Evolutionary conservation across 1,140 invertebrate species (phyloP).

Genomic region (Drosophila baimaii): DNA sequence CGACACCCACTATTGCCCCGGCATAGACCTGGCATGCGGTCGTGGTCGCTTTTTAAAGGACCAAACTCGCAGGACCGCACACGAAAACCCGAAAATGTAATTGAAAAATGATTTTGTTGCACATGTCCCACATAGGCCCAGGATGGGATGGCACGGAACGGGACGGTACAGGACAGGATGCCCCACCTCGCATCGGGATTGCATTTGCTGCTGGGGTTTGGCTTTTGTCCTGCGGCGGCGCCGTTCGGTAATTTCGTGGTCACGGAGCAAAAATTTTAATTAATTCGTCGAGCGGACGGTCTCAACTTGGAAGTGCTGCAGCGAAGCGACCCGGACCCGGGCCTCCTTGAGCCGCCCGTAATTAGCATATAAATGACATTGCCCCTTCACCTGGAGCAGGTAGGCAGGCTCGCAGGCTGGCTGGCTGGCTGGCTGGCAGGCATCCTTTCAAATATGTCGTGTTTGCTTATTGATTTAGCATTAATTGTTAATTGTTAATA

Average conservation of each 20-base stretch:
- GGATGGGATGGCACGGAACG: conserved; percentile 20
- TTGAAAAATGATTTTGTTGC: conserved; percentile 81
- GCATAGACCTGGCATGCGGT: conserved; percentile 34
- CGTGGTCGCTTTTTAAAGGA: conserved; percentile 53
- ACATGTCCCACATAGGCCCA: conserved; percentile 49
- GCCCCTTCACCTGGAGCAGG: conserved; percentile 6
- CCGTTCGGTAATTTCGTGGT: conserved; percentile 67
- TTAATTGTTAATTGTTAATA: conserved; percentile 81
- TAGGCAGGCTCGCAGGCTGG: background rate
- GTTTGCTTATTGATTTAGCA: conserved; percentile 73
- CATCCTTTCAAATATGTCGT: conserved; percentile 39
- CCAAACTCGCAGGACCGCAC: conserved; percentile 55
- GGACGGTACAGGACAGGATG: too few relatives aligned
- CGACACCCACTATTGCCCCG: background rate
- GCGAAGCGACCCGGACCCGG: background rate
- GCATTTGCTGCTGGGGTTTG: conserved; percentile 31
- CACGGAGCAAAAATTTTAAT: conserved; percentile 64
- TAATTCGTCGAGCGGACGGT: conserved; percentile 57
- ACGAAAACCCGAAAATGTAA: conserved; percentile 77
- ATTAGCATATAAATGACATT: conserved; percentile 80
- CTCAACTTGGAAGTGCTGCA: conserved; percentile 20
- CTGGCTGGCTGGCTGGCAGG: background rate
- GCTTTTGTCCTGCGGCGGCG: conserved; percentile 35
- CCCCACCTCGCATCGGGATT: conserved; percentile 21
- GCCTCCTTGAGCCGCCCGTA: conserved; percentile 35